These are phyloP conservation scores for Australoheros facetus DNA, from an alignment of 2,797 vertebrate genomes.

Conservation along the genomic window DNA sequence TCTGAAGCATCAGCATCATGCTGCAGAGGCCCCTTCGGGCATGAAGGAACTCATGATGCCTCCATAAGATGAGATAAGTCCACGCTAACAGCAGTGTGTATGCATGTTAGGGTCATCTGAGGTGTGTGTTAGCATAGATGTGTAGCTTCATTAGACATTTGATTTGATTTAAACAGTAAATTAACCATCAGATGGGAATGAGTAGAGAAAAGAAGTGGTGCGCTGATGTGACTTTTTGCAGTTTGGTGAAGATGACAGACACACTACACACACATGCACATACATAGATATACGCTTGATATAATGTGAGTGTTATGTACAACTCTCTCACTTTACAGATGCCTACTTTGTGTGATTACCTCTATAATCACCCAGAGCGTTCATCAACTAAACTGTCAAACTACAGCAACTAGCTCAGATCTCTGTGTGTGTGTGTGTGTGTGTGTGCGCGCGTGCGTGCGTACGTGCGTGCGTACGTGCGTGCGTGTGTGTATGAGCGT, in stretches of 20 bases:
- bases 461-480: conserved; percentile 6
- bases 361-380: conserved; percentile 4
- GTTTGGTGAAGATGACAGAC: conserved; percentile 48
- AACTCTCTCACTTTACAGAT: conserved; percentile 11
- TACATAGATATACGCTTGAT: background rate
- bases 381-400: conserved; percentile 7
- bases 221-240: conserved; percentile 60
- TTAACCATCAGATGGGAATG: conserved; percentile 68
- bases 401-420: background rate
- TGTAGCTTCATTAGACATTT: conserved; percentile 66
- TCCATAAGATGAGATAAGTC: conserved; percentile 34
- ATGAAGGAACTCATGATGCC: conserved; percentile 43
- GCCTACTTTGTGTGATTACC: conserved; percentile 25
- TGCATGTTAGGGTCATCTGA: conserved; percentile 25
- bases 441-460: background rate
- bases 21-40: conserved; percentile 29
- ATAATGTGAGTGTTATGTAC: conserved; percentile 1
- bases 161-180: conserved; percentile 62
- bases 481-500: background rate
- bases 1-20: conserved; percentile 49
- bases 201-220: conserved; percentile 28
- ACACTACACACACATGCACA: background rate
- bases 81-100: conserved; percentile 6
- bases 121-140: conserved; percentile 52
- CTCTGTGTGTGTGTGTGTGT: background rate